Evolutionary conservation across 2,113 vertebrate species (phyloP).

Genomic region (Malurus elegans): DNA sequence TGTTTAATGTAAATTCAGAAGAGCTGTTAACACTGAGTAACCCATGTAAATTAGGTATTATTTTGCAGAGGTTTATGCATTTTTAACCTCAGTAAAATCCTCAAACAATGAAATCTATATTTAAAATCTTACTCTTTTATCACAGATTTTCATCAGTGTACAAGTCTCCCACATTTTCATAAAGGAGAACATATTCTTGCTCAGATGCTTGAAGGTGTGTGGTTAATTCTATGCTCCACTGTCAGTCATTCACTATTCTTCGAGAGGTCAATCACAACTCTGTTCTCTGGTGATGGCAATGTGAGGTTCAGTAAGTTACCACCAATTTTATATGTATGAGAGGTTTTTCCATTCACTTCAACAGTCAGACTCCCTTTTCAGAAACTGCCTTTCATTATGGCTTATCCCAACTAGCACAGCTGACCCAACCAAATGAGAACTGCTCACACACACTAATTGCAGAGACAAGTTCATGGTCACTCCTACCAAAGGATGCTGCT

Average conservation of each 20-base stretch:
- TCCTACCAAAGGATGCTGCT: background rate
- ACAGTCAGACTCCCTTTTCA: background rate
- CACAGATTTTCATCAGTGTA: background rate
- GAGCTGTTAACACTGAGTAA: background rate
- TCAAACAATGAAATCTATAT: background rate
- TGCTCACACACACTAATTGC: background rate
- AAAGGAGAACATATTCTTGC: background rate
- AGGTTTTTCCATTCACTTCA: background rate
- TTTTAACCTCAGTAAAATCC: background rate
- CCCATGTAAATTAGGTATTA: background rate
- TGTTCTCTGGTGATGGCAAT: background rate
- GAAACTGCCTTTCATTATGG: background rate
- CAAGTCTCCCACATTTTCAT: background rate
- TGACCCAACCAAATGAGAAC: fast-evolving
- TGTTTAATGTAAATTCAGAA: background rate
- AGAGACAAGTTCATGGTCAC: background rate
- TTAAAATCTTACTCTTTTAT: background rate
- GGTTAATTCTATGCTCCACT: background rate
- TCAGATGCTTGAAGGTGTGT: background rate
- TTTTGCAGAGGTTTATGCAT: background rate
- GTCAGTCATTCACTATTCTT: background rate
- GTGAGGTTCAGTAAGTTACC: background rate
- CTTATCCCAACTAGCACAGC: background rate
- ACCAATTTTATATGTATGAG: background rate
- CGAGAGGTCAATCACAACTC: background rate